Conservation (phyloP, 2,888 invertebrate species). For the Cantharis nigra region DNA sequence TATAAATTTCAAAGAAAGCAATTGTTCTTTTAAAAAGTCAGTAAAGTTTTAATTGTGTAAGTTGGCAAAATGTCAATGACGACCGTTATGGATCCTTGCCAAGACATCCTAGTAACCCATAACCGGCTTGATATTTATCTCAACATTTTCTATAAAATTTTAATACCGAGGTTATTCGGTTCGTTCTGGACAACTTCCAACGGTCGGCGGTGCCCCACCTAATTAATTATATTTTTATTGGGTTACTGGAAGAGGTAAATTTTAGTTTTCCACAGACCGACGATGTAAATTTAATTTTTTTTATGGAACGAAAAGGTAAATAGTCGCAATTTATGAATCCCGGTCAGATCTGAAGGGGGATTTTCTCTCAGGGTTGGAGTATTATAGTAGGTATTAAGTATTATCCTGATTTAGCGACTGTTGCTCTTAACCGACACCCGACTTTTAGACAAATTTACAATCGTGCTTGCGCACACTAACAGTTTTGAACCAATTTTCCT, state of each 20-base stretch:
- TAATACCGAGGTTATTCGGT: neutral
- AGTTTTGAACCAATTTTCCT: constrained; percentile 36
- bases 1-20: neutral
- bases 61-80: neutral
- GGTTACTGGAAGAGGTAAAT: neutral
- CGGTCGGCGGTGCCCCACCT: neutral
- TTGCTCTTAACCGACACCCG: constrained; percentile 39
- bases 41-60: neutral
- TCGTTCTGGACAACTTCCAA: neutral
- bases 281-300: neutral
- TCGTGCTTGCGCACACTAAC: constrained; percentile 42
- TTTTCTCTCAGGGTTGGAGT: constrained; percentile 31
- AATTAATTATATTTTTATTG: neutral
- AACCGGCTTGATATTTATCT: neutral
- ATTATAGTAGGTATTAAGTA: constrained; percentile 45
- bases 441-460: constrained; percentile 49
- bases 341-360: neutral
- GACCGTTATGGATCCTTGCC: neutral
- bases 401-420: constrained; percentile 50
- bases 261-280: neutral
- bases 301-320: neutral
- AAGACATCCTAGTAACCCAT: neutral
- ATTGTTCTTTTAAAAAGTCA: neutral
- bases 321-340: neutral
- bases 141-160: neutral